Evolutionary conservation across 2,797 vertebrate species (phyloP).

Genomic region (Pseudochaenichthys georgianus): DNA sequence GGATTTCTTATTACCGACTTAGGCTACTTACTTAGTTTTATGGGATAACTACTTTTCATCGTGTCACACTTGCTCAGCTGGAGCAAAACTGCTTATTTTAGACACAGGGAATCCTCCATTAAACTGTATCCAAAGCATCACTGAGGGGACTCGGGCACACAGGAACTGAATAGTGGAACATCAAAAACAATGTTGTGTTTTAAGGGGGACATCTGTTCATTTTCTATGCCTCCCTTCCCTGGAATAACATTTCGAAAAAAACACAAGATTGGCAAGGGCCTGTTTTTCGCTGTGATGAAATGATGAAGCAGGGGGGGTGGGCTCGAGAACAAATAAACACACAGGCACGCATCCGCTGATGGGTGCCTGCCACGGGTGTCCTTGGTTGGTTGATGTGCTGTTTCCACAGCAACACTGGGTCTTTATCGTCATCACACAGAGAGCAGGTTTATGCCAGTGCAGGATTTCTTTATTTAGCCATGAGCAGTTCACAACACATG

Average conservation of each 20-base stretch:
- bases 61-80: background rate
- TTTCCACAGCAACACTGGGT: conserved; percentile 69
- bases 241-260: conserved; percentile 1
- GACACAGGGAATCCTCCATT: conserved; percentile 45
- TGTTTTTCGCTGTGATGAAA: conserved; percentile 30
- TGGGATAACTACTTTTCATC: conserved; percentile 15
- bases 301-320: conserved; percentile 32
- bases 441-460: conserved; percentile 43
- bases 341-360: conserved; percentile 34
- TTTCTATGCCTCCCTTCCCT: conserved; percentile 13
- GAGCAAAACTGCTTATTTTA: conserved; percentile 40
- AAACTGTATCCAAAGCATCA: conserved; percentile 25
- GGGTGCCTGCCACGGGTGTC: conserved; percentile 50
- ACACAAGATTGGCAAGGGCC: background rate
- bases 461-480: conserved; percentile 63
- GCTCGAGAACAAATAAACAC: conserved; percentile 8
- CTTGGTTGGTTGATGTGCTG: conserved; percentile 72
- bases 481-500: conserved; percentile 25
- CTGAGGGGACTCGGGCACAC: conserved; percentile 29
- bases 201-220: conserved; percentile 47
- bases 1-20: conserved; percentile 45
- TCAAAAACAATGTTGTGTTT: conserved; percentile 41
- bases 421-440: conserved; percentile 51
- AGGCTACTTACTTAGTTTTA: conserved; percentile 15
- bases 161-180: conserved; percentile 23